phyloP scores from a whole-genome alignment of 2,113 vertebrate species.

The Podocnemis expansa region DNA sequence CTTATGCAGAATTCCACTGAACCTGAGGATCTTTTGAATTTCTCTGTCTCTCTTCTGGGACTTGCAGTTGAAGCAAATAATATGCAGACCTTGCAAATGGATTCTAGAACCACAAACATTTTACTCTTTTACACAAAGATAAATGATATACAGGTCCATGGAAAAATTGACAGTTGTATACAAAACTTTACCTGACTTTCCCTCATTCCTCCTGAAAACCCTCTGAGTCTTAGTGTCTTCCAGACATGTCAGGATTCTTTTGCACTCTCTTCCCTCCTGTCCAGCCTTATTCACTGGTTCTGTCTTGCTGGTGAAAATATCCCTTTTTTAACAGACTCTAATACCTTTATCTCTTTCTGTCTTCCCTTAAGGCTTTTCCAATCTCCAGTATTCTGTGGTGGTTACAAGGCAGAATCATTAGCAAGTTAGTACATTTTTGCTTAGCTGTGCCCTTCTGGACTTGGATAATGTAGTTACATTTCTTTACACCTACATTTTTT shows the following conservation, averaged over 20 bases:
- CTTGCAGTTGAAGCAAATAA: not conserved
- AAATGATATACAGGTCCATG: accelerated
- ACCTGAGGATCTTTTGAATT: not conserved
- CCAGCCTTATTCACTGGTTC: not conserved
- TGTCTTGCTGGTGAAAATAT: not conserved
- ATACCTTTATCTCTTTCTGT: accelerated
- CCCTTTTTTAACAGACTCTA: not conserved
- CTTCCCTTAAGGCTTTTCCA: not conserved
- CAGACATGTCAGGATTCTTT: not conserved
- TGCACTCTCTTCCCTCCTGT: not conserved
- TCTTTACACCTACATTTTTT: not conserved
- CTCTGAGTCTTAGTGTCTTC: not conserved
- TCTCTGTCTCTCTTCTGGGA: not conserved
- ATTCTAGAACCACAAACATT: not conserved
- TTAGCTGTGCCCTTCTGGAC: accelerated
- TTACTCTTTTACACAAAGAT: not conserved
- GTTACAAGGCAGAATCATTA: not conserved
- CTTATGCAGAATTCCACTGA: not conserved
- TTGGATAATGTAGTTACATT: not conserved
- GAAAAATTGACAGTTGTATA: not conserved
- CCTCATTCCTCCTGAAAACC: not conserved
- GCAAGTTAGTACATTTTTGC: not conserved
- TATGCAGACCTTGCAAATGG: not conserved
- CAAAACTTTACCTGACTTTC: not conserved
- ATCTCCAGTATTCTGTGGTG: not conserved